These are phyloP conservation scores for Plecotus auritus DNA, from an alignment of 2,113 vertebrate genomes.

Conservation along the genomic window DNA sequence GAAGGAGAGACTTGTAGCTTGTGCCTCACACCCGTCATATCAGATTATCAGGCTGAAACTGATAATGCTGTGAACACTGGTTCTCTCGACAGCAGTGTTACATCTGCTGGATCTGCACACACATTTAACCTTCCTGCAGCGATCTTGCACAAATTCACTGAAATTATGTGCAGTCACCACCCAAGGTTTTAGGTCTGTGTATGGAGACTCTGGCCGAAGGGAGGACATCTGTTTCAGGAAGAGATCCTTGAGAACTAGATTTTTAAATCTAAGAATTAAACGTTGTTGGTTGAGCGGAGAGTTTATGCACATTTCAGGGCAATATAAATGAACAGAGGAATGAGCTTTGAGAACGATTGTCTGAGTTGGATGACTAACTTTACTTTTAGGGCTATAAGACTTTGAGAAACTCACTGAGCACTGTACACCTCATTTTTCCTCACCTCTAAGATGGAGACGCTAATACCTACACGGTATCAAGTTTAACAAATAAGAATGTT, in stretches of 20 bases:
- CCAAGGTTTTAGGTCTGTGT: neutral
- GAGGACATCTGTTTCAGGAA: neutral
- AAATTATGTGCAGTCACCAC: neutral
- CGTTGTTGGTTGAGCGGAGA: neutral
- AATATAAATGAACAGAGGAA: neutral
- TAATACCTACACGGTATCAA: neutral
- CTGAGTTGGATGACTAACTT: neutral
- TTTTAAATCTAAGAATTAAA: neutral
- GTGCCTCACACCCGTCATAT: slow-evolving; percentile 71
- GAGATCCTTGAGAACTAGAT: neutral
- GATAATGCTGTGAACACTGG: slow-evolving; percentile 58
- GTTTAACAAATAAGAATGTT: neutral
- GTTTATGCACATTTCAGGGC: neutral
- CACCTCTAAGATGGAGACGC: neutral
- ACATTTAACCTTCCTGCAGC: neutral
- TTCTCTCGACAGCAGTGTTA: slow-evolving; percentile 17
- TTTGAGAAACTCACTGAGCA: neutral
- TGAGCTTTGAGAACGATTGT: neutral
- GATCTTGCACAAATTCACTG: neutral
- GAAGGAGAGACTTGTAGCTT: slow-evolving; percentile 53
- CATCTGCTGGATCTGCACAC: slow-evolving; percentile 32
- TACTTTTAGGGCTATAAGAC: neutral
- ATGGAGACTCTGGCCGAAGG: neutral
- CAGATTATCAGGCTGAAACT: slow-evolving; percentile 73
- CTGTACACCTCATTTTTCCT: neutral